Conservation (phyloP, 2,113 vertebrate genomes). For the Heterocephalus glaber region DNA sequence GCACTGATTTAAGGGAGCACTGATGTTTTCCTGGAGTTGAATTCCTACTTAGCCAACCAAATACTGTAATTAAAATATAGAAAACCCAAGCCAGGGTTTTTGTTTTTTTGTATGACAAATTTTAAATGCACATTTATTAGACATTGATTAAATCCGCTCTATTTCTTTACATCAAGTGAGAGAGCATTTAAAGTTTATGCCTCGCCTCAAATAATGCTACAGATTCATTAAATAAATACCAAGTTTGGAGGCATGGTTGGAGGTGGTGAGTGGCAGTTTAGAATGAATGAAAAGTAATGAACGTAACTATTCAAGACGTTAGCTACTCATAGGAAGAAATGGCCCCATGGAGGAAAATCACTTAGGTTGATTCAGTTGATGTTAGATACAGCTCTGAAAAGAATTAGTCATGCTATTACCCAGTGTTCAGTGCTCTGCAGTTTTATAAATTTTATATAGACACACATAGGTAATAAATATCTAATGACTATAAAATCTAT, state of each 20-base stretch:
- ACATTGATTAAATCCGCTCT: conserved; percentile 6
- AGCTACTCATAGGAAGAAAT: not conserved
- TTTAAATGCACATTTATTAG: conserved; percentile 20
- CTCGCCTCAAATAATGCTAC: not conserved
- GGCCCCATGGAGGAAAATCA: not conserved
- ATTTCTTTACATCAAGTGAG: not conserved
- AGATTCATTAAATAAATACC: conserved; percentile 46
- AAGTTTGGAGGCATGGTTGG: not conserved
- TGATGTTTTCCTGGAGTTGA: not conserved
- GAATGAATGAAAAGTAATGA: conserved; percentile 42
- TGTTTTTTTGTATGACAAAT: not conserved
- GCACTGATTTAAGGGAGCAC: not conserved
- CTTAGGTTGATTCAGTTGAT: not conserved
- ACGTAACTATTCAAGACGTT: not conserved
- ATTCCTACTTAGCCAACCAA: not conserved
- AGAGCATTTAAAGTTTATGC: conserved; percentile 22
- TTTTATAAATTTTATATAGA: not conserved
- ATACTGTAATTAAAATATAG: conserved; percentile 33
- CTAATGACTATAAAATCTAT: not conserved
- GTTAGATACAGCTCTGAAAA: not conserved
- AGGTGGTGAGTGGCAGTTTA: not conserved
- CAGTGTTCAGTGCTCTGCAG: not conserved
- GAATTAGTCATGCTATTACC: not conserved
- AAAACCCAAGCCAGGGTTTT: not conserved
- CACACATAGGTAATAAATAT: not conserved